These are phyloP conservation scores for Bujurquina vittata DNA, from an alignment of 2,113 vertebrate genomes.

Conservation along the genomic window DNA sequence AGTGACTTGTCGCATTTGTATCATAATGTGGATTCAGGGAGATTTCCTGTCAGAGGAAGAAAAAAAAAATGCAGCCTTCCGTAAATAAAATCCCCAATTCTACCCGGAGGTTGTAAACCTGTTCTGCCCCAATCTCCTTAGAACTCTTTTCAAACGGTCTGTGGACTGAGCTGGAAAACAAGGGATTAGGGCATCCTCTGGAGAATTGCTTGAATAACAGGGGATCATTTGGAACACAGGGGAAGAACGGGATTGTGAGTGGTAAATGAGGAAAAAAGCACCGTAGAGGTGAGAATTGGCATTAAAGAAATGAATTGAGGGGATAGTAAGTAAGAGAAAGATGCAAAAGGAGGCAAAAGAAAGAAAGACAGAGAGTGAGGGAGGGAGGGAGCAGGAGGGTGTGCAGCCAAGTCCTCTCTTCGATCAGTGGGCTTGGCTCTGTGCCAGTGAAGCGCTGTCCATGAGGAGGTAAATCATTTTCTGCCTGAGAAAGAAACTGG, in stretches of 20 bases:
- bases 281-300: constrained; percentile 10
- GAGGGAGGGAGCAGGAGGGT: constrained; percentile 48
- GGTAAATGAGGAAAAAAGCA: constrained; percentile 7
- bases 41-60: constrained; percentile 8
- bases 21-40: constrained; percentile 31
- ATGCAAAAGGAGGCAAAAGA: constrained; percentile 16
- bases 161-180: constrained; percentile 67
- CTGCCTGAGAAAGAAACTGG: constrained; percentile 75
- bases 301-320: constrained; percentile 35
- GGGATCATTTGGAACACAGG: constrained; percentile 40
- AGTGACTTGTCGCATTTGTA: constrained; percentile 28
- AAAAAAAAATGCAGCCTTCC: constrained; percentile 10
- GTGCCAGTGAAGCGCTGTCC: constrained; percentile 73
- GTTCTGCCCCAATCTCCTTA: constrained; percentile 46
- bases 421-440: constrained; percentile 72
- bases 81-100: constrained; percentile 40
- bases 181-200: constrained; percentile 62
- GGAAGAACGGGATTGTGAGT: constrained; percentile 13
- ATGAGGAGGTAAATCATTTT: constrained; percentile 79
- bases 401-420: constrained; percentile 60
- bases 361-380: constrained; percentile 34
- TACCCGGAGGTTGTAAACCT: constrained; percentile 25
- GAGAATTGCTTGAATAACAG: constrained; percentile 57
- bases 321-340: constrained; percentile 22
- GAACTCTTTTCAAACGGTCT: constrained; percentile 49